A percentile compares a stretch with the other conserved stretches of the same genome.
These are phyloP conservation scores for Tipula vernalis DNA, from an alignment of 2,888 invertebrate species.

Conservation along the genomic window DNA sequence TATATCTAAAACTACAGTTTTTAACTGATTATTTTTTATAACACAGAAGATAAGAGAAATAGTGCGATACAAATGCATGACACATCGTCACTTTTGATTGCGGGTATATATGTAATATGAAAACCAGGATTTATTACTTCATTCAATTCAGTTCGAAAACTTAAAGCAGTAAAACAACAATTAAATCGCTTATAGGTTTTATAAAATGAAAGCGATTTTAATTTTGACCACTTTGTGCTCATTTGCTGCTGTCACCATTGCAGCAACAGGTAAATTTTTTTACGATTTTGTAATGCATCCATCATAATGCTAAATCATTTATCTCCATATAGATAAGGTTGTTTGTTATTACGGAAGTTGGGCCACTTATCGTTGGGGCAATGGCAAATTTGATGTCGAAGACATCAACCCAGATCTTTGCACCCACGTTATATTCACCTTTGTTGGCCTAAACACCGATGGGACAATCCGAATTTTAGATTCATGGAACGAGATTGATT, in stretches of 20 bases:
- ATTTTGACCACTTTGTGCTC: not conserved
- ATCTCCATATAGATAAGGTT: slow-evolving; percentile 36
- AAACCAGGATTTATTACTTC: not conserved
- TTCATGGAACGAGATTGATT: slow-evolving; percentile 37
- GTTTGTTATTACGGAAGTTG: slow-evolving; percentile 60
- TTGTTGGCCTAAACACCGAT: slow-evolving; percentile 43
- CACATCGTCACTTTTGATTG: not conserved
- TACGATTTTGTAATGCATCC: not conserved
- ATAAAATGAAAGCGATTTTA: not conserved
- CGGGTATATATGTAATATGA: not conserved
- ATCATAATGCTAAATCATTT: not conserved
- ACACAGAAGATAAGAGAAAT: not conserved
- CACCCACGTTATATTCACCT: slow-evolving; percentile 56
- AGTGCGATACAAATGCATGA: not conserved
- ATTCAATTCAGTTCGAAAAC: not conserved
- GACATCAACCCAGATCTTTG: slow-evolving; percentile 49
- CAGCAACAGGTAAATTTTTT: not conserved
- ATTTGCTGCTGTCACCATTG: not conserved
- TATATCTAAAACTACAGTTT: no score
- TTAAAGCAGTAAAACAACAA: not conserved
- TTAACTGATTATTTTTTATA: not conserved
- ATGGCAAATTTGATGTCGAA: slow-evolving; percentile 47
- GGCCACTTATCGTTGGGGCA: slow-evolving; percentile 47
- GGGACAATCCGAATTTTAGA: slow-evolving; percentile 42
- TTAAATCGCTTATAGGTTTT: not conserved